Base-by-base conservation (phyloP, 2,888 invertebrate genomes). In the Lasiommata megera region DNA sequence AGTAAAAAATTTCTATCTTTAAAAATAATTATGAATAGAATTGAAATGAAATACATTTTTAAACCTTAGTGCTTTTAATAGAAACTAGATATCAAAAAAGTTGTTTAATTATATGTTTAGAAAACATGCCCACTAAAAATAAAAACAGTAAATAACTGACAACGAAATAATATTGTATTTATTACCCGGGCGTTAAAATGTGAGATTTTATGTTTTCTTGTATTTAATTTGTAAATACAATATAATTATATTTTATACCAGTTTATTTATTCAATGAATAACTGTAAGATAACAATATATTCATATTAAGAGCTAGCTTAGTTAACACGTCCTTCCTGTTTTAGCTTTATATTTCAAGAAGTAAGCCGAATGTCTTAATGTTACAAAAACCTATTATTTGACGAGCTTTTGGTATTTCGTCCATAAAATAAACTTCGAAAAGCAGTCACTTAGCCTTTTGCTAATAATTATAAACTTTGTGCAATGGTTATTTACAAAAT, bases 281-380 rank as follows among this genome's bases (percentile, higher is more conserved):
- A n/a, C 3, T 11, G 34, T 34, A 11, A 3, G 11, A 34, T 34
- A 34, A 3, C 3, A 31, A 34, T 11, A 9, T 47, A 34, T 34
- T 3, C 1, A 31, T 29, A 12, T 29, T 31, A 16, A 16, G 16
- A 46, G 14, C 9, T 59, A 52, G 51, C n/a, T 40, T 34, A 51
- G 17, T 38, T 59, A 50, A 55, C 46, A 59, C 55, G 55, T 59
- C 59, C 59, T 52, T 58, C 37, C 17, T 37, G 14, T 54, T 59
- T n/a, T 40, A 54, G 50, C 47, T 53, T 58, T 58, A 44, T 40
- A 47, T 40, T 38, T 50, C 23, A 34, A 44, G n/a, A 28, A 52
- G 28, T 51, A 28, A 50, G 34, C 5, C 9, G 3, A 17, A 23
- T 23, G 5, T 5, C 5, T 2, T 23, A 23, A 23, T 3, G 23